Base-by-base conservation (phyloP, 2,797 vertebrate genomes). In the Phataginus tricuspis region DNA sequence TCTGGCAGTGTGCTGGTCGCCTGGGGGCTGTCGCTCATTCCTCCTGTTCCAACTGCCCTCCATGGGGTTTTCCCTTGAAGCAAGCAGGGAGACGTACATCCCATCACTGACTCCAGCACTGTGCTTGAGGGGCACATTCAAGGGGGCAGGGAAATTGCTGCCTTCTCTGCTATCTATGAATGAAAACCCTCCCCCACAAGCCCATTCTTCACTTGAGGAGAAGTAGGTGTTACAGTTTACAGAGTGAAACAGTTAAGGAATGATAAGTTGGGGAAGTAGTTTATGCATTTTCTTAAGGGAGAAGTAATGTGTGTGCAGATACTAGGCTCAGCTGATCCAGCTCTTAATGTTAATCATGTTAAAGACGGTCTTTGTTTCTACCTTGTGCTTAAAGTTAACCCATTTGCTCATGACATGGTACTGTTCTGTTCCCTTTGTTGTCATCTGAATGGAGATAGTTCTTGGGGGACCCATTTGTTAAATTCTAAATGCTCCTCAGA, bases 351-450 rank as follows among this genome's bases (percentile, higher is more conserved):
- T 45, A 37, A 45, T 86, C 25, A 1, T 31, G 15, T 7, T 21
- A 45, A 45, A 45, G 45, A 45, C 45, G 11, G 45, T 34, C 29
- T 63, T 23, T 79, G 12, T 14, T 19, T 45, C 16, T 69, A 34
- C 42, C 72, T 31, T 29, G 15, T 19, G 49, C 27, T 57, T 45
- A 0, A 3, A 15, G 37, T 13, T 23, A 68, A 27, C 3, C 15
- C 51, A 0, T 16, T 59, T 3, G 25, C 19, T 37, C 27, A 10
- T 39, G 19, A 13, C 12, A 4, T 4, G 1, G 18, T 39, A 10
- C 25, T 25, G 13, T 5, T n/a, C 57, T 66, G 25, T 79, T 59
- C 1, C 69, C 0, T 61, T 57, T 69, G 12, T 21, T 59, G 53
- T 16, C 45, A 0, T 34, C 25, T 69, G 49, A 59, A 77, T 69